These are phyloP conservation scores for Lycorma delicatula DNA, from an alignment of 1,140 invertebrate genomes.

Conservation along the genomic window DNA sequence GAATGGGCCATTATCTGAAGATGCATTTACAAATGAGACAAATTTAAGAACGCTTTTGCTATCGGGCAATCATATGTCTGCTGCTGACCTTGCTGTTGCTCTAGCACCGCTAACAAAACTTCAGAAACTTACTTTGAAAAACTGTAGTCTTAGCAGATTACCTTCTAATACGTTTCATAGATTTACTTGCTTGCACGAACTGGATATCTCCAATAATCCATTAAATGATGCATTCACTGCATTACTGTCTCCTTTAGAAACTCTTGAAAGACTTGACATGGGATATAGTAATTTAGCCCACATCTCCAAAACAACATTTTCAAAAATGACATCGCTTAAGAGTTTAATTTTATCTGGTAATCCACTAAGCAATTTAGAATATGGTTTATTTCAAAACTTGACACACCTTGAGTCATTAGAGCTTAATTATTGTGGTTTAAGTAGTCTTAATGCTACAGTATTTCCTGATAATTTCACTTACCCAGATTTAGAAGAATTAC, in stretches of 20 bases:
- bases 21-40: constrained; percentile 57
- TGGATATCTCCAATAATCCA: constrained; percentile 28
- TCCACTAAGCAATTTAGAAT: constrained; percentile 52
- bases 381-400: constrained; percentile 57
- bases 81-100: constrained; percentile 54
- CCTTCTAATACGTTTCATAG: constrained; percentile 54
- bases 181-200: constrained; percentile 46
- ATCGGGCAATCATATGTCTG: constrained; percentile 57
- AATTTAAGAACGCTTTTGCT: constrained; percentile 54
- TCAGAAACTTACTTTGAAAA: constrained; percentile 54
- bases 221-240: constrained; percentile 56
- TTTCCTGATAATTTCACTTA: constrained; percentile 56
- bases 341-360: constrained; percentile 58
- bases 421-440: constrained; percentile 57
- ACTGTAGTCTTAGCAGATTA: constrained; percentile 51
- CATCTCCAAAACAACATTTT: constrained; percentile 54
- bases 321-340: constrained; percentile 57
- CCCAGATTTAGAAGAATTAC: constrained; percentile 56
- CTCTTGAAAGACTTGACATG: constrained; percentile 61
- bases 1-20: constrained; percentile 53
- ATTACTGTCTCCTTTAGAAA: constrained; percentile 53
- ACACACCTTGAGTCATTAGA: constrained; percentile 55
- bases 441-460: constrained; percentile 49
- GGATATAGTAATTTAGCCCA: constrained; percentile 59
- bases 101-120: constrained; percentile 53